phyloP scores from a whole-genome alignment of 2,888 invertebrate species.

The Ormyrus rosae region DNA sequence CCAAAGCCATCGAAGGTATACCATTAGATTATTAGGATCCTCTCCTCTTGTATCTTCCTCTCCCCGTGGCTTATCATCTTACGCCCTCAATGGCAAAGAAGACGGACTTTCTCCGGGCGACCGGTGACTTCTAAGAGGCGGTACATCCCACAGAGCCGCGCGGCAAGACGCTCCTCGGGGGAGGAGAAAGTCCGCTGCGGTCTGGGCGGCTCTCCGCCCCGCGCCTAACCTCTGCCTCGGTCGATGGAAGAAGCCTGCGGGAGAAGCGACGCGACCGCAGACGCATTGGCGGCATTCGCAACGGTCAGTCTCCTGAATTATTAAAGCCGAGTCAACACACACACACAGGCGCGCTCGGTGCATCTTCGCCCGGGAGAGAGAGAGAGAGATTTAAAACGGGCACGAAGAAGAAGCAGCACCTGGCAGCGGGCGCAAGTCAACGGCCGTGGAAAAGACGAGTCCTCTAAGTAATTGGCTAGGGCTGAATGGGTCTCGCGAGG shows the following conservation, averaged over 20 bases:
- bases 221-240: neutral
- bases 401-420: neutral
- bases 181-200: constrained; percentile 16
- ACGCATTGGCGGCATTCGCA: constrained; percentile 57
- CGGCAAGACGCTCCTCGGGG: neutral
- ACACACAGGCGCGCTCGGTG: neutral
- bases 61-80: neutral
- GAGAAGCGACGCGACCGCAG: constrained; percentile 48
- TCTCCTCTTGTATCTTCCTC: neutral
- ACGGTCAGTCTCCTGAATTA: constrained; percentile 60
- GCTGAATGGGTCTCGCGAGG: constrained; percentile 23
- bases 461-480: constrained; percentile 62
- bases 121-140: neutral
- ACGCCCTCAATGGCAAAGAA: neutral
- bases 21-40: constrained; percentile 45
- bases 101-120: neutral
- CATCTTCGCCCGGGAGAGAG: neutral
- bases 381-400: neutral
- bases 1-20: neutral
- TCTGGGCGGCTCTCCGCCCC: neutral
- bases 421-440: constrained; percentile 1
- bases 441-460: constrained; percentile 31
- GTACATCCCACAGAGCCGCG: neutral
- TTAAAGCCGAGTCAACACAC: constrained; percentile 60
- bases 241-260: constrained; percentile 7